Base-by-base conservation (phyloP, 2,113 vertebrate species). In the Proterorhinus semilunaris region DNA sequence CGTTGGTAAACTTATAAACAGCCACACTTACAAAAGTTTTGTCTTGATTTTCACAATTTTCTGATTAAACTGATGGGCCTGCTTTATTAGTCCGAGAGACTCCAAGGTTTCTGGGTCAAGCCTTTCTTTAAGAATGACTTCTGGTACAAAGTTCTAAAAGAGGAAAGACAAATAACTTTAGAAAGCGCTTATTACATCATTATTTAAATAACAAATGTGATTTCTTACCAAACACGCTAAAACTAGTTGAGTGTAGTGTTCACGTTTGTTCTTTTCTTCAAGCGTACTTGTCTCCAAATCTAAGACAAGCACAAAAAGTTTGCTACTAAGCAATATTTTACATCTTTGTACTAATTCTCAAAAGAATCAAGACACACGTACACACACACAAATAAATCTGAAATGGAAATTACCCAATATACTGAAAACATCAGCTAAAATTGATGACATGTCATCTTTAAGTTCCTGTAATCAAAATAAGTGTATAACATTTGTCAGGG, bases 31-130 rank as follows among this genome's bases (percentile, higher is more conserved):
- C 97, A 99, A 99, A 73, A 99, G 93, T 86, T 99, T 99, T 75
- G 98, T 99, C 92, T 99, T 99, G 91, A 99, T 99, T 93, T 99
- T 99, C 58, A 99, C 97, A 72, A 97, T 98, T 90, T 99, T 99
- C 90, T 99, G 98, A 91, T 99, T 99, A 88, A 99, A 99, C 79
- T 99, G 97, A 77, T 97, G 96, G 65, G 98, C 97, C 75, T 99
- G 97, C 85, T 99, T 99, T 88, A 99, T 99, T 65, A 99, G 95
- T 52, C 98, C 97, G 76, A 99, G 91, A 3, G 96, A 96, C 84
- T 99, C 98, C 77, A 99, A 87, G 0, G 96, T 99, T 92, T 99
- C 97, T 65, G 98, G 96, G 86, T 99, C 98, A 74, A 99, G 89
- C 7, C 98, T 93, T 85, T 99, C 97, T 87, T 99, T 99, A 16